Base-by-base conservation (phyloP, 2,888 invertebrate genomes). In the Cepaea hortensis region DNA sequence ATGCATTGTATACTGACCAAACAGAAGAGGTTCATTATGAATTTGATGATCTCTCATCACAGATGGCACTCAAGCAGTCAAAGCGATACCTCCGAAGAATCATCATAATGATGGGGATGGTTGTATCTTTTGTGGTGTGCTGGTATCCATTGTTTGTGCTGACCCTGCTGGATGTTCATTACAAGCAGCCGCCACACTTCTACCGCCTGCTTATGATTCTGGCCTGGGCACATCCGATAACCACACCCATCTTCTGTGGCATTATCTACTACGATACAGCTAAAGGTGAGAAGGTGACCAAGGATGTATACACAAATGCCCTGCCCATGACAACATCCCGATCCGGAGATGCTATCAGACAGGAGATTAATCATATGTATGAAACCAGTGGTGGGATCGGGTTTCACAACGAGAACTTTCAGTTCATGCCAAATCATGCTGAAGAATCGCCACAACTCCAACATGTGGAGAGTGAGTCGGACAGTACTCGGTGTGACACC, bases 101-200 rank as follows among this genome's bases (percentile, higher is more conserved):
- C 23, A 88, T 89, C 13, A 89, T 92, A n/a, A 89, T 92, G 81
- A 89, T 93, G 75, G 85, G 89, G 11, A 91, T 94, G 91, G 93
- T 92, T 5, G 87, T 91, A 13, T 90, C 92, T 18, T 98, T 97
- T 94, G 96, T 97, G 76, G 95, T 97, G 84, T 98, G 97, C 95
- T 98, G 98, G 98, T 97, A 97, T 89, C 98, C 98, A 20, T 95
- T 98, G 89, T 98, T 98, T 95, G 96, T 97, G 90, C 97, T 97
- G 91, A 97, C 97, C 3, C 95, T 97, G 89, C 90, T 93, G 35
- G 94, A 95, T 89, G 93, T 94, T 3, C 89, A 91, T 65, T 93
- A 93, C 89, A 87, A 89, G 72, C 91, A 91, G 62, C 91, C 93
- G 9, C 89, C 91, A 20, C 88, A 90, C 23, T 86, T 92, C 65